Evolutionary conservation across 1,140 invertebrate genomes (phyloP), one percentile per base, ranked within the genome.

Genomic region (Sitophilus oryzae): DNA sequence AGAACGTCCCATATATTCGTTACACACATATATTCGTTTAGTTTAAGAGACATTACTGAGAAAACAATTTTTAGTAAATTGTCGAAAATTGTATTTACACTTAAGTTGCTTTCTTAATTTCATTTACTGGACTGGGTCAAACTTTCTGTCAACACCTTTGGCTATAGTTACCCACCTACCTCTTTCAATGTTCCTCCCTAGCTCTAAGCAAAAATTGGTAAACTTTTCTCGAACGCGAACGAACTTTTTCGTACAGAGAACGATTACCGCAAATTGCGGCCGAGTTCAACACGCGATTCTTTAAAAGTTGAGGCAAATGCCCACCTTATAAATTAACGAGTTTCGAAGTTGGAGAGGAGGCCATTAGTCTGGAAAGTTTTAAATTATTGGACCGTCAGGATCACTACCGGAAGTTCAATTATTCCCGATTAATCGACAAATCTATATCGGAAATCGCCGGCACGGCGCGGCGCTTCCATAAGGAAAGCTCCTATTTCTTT

Each of bases 361-460:
- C 38, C 38, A 40, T 40, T 40, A 40, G 38, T 40, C 38, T 40
- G 14, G 14, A 40, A 40, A 40, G 5, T 40, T 40, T 40, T 40
- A 40, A 40, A 40, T 40, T 40, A 40, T 40, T 15, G 18, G 38
- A 20, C 38, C 38, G 18, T 40, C 38, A 40, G 38, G 5, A 40
- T 15, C 38, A 15, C 38, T 40, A 8, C 38, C 25, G 25, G 14
- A 40, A 40, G 38, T 40, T 40, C 38, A 40, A 40, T 40, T 40
- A 40, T 40, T 40, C 14, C 19, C 38, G 38, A 40, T 20, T 40
- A 20, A 20, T 40, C 19, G 25, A 30, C 25, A 30, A 30, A 30
- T 30, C 25, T 30, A 5, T 6, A 11, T 5, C 25, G 25, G 5
- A 30, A 30, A 30, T 30, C 25, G 25, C 11, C 25, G n/a, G n/a